Conservation (phyloP, 2,888 invertebrate species). For the Eledone cirrhosa region DNA sequence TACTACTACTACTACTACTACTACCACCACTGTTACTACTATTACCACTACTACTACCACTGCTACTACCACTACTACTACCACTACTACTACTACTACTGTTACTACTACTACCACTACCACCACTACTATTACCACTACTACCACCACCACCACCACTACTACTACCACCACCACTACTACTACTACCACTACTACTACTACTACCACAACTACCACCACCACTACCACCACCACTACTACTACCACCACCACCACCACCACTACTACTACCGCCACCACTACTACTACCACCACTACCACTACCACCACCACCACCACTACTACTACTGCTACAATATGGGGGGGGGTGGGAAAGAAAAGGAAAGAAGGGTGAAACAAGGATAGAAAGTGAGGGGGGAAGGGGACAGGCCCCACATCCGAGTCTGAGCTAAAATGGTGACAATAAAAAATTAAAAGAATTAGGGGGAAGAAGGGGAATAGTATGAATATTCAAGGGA, state of each 20-base stretch:
- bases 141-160: slow-evolving; percentile 22
- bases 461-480: too few species aligned
- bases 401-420: slow-evolving; percentile 16
- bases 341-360: too few species aligned
- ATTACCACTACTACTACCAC: slow-evolving; percentile 27
- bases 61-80: slow-evolving; percentile 29
- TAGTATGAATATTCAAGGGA: background rate
- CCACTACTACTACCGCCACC: slow-evolving; percentile 25
- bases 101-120: slow-evolving; percentile 20
- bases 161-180: slow-evolving; percentile 25
- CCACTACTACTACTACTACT: slow-evolving; percentile 27
- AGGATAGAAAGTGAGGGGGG: background rate
- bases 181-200: too few species aligned
- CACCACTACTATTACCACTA: slow-evolving; percentile 23
- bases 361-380: too few species aligned
- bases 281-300: slow-evolving; percentile 25
- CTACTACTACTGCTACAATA: slow-evolving; percentile 27
- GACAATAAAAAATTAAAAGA: too few species aligned
- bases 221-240: too few species aligned
- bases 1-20: too few species aligned
- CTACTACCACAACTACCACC: too few species aligned
- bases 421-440: slow-evolving; percentile 31
- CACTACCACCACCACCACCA: slow-evolving; percentile 19
- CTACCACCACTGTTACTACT: slow-evolving; percentile 25
- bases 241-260: slow-evolving; percentile 12